phyloP scores from a whole-genome alignment of 2,888 invertebrate species.

The Nymphalis c-album region DNA sequence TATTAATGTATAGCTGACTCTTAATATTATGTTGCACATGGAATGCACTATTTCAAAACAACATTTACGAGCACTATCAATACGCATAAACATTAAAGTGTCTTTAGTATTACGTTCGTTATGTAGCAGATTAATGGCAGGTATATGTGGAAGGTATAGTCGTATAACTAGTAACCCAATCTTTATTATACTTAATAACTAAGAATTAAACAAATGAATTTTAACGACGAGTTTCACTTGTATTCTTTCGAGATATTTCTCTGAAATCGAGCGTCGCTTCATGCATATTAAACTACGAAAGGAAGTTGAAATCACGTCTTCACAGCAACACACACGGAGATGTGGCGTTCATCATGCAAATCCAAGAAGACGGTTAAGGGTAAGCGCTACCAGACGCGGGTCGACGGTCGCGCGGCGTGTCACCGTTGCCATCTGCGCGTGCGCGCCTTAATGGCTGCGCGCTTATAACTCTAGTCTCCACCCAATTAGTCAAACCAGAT shows the following conservation, averaged over 20 bases:
- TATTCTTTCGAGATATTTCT: slow-evolving; percentile 17
- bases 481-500: slow-evolving; percentile 64
- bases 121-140: no score
- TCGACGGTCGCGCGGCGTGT: slow-evolving; percentile 42
- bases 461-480: slow-evolving; percentile 57
- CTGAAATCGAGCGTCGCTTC: slow-evolving; percentile 16
- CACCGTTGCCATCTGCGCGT: slow-evolving; percentile 49
- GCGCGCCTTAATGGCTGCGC: slow-evolving; percentile 50
- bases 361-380: slow-evolving; percentile 20
- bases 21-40: no score
- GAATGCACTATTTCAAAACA: no score
- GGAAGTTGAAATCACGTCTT: slow-evolving; percentile 15
- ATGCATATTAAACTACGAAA: slow-evolving; percentile 24
- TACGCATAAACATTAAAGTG: no score
- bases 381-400: slow-evolving; percentile 31
- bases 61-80: no score
- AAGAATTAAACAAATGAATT: background rate
- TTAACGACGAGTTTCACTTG: background rate
- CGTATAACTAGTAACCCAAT: no score
- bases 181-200: background rate
- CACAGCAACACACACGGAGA: slow-evolving; percentile 21
- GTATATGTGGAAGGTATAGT: no score
- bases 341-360: slow-evolving; percentile 28
- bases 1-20: no score
- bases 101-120: no score